phyloP scores from a whole-genome alignment of 2,888 invertebrate genomes.

The Acrocyrtus sp. region DNA sequence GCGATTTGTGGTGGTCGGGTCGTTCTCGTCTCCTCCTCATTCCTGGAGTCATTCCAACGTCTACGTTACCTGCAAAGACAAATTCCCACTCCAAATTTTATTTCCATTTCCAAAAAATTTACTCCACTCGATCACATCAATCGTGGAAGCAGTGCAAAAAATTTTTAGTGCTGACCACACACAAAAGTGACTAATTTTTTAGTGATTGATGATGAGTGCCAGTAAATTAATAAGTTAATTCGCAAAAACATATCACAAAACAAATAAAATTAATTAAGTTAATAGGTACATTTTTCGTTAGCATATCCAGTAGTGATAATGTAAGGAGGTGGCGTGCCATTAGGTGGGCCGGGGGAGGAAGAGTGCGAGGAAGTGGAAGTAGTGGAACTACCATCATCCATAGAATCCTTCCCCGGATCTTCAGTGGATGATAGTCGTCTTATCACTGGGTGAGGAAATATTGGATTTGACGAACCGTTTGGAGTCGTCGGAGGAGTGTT shows the following conservation, averaged over 20 bases:
- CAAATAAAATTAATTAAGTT: not conserved
- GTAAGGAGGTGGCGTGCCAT: conserved; percentile 54
- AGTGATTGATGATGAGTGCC: no score
- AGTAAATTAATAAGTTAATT: not conserved
- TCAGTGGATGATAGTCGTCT: conserved; percentile 65
- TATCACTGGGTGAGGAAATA: conserved; percentile 57
- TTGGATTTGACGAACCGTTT: conserved; percentile 54
- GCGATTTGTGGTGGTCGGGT: conserved; percentile 85
- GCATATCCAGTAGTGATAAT: conserved; percentile 69
- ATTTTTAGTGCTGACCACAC: not conserved
- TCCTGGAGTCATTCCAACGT: conserved; percentile 83
- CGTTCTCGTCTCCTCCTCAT: conserved; percentile 82
- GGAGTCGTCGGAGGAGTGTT: conserved; percentile 69
- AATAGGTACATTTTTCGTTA: conserved; percentile 70
- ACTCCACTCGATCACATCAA: no score
- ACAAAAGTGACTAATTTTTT: not conserved
- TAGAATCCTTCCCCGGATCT: conserved; percentile 67
- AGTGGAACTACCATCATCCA: conserved; percentile 64
- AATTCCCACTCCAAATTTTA: not conserved
- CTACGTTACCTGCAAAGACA: conserved; percentile 64
- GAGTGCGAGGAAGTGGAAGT: conserved; percentile 67
- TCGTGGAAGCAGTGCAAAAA: no score
- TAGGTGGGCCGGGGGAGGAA: conserved; percentile 66
- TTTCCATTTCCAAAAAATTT: not conserved
- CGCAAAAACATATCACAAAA: conserved; percentile 14